These are phyloP conservation scores for Cyphomyrmex costatus DNA, from an alignment of 1,140 invertebrate genomes.

Conservation along the genomic window DNA sequence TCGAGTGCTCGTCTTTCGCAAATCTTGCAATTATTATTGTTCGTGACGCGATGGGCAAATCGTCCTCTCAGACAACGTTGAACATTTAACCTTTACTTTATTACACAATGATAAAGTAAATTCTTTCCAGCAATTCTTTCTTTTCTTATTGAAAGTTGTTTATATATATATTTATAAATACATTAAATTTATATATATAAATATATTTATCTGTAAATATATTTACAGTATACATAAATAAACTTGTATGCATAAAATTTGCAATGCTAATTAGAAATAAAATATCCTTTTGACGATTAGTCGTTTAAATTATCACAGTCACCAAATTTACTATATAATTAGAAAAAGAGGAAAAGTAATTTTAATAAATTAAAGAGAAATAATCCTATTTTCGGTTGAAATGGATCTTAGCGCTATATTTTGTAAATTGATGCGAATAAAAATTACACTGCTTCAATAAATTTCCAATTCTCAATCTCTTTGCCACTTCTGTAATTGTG, in stretches of 20 bases:
- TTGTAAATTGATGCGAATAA: background rate
- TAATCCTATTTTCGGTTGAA: too few relatives aligned
- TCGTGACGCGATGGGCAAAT: background rate
- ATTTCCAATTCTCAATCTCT: constrained; percentile 3
- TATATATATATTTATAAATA: background rate
- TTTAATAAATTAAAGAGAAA: background rate
- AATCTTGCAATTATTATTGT: constrained; percentile 3
- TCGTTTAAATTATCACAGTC: background rate
- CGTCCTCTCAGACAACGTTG: background rate
- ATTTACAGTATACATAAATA: background rate
- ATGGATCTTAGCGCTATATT: too few relatives aligned
- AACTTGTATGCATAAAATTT: background rate
- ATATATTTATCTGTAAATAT: background rate
- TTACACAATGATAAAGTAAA: background rate
- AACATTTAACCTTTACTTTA: background rate
- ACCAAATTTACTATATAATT: background rate
- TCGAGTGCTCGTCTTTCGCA: background rate
- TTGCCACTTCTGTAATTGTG: background rate
- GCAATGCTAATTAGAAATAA: background rate
- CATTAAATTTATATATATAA: background rate
- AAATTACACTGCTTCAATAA: background rate
- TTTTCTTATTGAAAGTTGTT: background rate
- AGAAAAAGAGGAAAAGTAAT: background rate
- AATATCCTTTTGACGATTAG: background rate
- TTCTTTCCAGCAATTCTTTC: background rate